Evolutionary conservation across 2,888 invertebrate species (phyloP), one percentile per base, ranked within the genome.

Genomic region (Busseola fusca): DNA sequence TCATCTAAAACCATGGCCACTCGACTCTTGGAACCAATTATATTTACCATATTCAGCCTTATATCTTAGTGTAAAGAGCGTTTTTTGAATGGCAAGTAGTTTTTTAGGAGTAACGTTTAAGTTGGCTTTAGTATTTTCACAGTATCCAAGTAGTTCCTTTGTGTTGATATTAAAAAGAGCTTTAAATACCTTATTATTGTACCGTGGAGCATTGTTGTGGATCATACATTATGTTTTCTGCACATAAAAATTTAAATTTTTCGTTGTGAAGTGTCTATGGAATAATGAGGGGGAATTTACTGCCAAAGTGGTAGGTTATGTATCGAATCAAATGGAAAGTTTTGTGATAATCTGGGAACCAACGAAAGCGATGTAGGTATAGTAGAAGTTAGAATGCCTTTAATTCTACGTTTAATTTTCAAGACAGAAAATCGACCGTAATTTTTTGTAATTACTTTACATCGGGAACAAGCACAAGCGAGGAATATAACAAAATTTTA

Each of bases 131-230:
- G 62, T 72, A 75, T 83, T 86, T 85, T 85, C 84, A 80, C 86
- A 86, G 83, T 86, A 82, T 77, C 74, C 69, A 72, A 73, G 80
- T 72, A 77, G 78, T 82, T 85, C 65, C 62, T 84, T 85, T 85
- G 86, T 85, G 80, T 86, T 78, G 58, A 74, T 77, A 77, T 76
- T 83, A 77, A 81, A 80, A 80, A 77, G 62, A 74, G 64, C 71
- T 75, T 75, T 68, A 50, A 75, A 80, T 77, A 73, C 72, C 74
- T 78, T 76, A 84, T 84, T 79, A 82, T 34, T 56, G 77, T 72
- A 72, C 68, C 63, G 67, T 67, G 66, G 71, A 66, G 65, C 73
- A 78, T 78, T 77, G 78, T 83, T 77, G 71, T 48, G 50, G 62
- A 40, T 70, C 74, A 74, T 60, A 76, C 74, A 52, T 59, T 64